These are phyloP conservation scores for Vulpes lagopus DNA, from an alignment of 2,113 vertebrate genomes.

Conservation along the genomic window DNA sequence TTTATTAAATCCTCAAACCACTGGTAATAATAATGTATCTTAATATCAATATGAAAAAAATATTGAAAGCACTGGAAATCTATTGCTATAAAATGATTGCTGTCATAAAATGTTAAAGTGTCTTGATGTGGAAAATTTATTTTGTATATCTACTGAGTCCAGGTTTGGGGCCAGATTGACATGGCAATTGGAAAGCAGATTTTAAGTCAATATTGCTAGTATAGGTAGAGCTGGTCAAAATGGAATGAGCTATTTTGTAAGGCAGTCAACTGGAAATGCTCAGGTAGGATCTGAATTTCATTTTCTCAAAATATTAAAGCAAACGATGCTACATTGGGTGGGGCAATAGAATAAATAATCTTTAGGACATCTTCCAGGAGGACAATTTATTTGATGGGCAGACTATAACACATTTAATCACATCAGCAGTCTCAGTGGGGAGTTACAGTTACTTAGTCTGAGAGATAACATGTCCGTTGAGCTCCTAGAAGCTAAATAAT, in stretches of 20 bases:
- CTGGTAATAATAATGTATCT: neutral
- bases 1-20: slow-evolving; percentile 28
- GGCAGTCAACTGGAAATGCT: neutral
- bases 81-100: neutral
- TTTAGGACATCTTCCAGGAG: neutral
- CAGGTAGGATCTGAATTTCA: neutral
- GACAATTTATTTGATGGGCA: neutral
- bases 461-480: neutral
- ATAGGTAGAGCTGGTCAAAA: neutral
- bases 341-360: neutral
- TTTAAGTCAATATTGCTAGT: neutral
- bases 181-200: neutral
- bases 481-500: neutral
- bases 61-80: neutral
- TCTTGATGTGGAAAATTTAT: neutral
- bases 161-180: neutral
- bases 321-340: neutral
- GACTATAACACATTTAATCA: neutral
- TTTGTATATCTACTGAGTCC: neutral
- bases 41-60: neutral
- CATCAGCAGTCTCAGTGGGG: neutral
- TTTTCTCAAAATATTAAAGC: slow-evolving; percentile 35
- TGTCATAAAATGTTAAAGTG: neutral
- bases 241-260: slow-evolving; percentile 20
- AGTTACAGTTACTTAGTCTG: neutral